Conservation (phyloP, 2,888 invertebrate genomes). For the Standfussiana lucernea region DNA sequence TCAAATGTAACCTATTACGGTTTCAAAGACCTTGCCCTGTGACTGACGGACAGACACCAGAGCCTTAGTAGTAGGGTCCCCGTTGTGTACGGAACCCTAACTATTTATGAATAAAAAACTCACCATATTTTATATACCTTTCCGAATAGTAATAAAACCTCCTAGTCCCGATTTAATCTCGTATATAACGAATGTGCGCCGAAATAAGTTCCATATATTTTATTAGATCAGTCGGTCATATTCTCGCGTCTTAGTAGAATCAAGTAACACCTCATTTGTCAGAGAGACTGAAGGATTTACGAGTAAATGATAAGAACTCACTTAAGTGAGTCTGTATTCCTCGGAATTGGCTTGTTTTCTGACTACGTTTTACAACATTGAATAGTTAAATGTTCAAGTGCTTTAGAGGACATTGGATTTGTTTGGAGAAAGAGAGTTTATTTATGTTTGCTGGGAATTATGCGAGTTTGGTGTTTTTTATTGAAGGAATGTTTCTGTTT, state of each 20-base stretch:
- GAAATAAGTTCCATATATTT: conserved; percentile 41
- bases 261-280: conserved; percentile 61
- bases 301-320: conserved; percentile 58
- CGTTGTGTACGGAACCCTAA: neutral
- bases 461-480: too few species aligned
- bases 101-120: neutral
- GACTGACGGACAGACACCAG: neutral
- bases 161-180: too few species aligned
- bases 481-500: too few species aligned
- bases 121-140: conserved; percentile 5
- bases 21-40: neutral
- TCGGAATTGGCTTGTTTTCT: conserved; percentile 32
- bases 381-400: conserved; percentile 23
- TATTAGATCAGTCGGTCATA: conserved; percentile 31
- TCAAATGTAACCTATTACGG: too few species aligned
- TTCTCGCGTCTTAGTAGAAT: conserved; percentile 47
- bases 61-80: neutral
- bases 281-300: conserved; percentile 53
- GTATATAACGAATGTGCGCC: conserved; percentile 14
- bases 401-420: neutral
- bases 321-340: conserved; percentile 33
- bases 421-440: neutral
- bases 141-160: neutral
- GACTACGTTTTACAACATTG: conserved; percentile 13
- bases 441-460: neutral